Evolutionary conservation across 2,797 vertebrate genomes (phyloP), one percentile per base, ranked within the genome.

Genomic region (Ambastaia sidthimunki): DNA sequence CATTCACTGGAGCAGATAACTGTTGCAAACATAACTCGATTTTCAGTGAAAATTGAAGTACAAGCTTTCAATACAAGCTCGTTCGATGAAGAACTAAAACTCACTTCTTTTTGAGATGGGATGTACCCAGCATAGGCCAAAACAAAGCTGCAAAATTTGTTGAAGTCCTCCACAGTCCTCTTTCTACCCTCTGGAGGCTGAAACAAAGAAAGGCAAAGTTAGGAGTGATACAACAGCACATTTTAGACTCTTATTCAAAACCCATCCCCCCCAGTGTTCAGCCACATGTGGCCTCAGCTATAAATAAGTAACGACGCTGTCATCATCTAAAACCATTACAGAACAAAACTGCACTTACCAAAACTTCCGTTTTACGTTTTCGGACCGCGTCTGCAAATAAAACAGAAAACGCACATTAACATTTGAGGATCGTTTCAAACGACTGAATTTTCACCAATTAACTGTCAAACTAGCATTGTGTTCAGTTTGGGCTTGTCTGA

Each of bases 121-220:
- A 89, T 86, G 74, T 89, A 89, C 18, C 87, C 86, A 11, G 87
- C 85, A 54, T 89, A 87, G 2, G 86, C 86, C 84, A 89, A 69
- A 41, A 89, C 87, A 69, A 89, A 87, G 16, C 83, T 87, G 67
- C 87, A 89, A 76, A 89, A 89, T 74, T 89, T 85, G 55, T 88
- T 89, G 69, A 88, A 88, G 73, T 89, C 86, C 80, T 88, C 88
- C 28, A 88, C 85, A 0, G 86, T 88, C 48, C 88, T 83, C 62
- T 87, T 83, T 48, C 83, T 85, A 59, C 84, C 84, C 50, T 74
- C 81, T 47, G 76, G 44, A 54, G 76, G 81, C 81, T 82, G 76
- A 47, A 82, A 55, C 25, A 52, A 48, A 71, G 41, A 71, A 15
- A 28, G 1, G 37, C 37, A 70, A 15, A 5, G 55, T 65, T 71